Conservation (phyloP, 2,888 invertebrate species). For the Erebia palarica region DNA sequence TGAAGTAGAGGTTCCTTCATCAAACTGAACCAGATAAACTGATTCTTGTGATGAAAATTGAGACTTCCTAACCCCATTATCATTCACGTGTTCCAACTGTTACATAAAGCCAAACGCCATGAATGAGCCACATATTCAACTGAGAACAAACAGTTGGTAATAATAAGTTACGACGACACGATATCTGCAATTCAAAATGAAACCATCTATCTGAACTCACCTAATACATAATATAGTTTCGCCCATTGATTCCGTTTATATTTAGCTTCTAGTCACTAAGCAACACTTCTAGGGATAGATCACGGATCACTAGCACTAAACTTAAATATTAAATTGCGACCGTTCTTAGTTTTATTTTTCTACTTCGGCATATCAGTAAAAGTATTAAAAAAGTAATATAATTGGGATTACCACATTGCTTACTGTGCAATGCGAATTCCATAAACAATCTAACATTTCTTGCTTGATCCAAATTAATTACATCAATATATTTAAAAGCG, state of each 20-base stretch:
- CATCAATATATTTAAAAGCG: no score
- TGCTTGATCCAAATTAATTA: no score
- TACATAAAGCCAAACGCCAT: neutral
- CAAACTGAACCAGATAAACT: no score
- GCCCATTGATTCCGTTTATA: constrained; percentile 6
- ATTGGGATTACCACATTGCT: no score
- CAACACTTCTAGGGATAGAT: neutral
- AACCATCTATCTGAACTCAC: neutral
- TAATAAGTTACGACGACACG: constrained; percentile 1
- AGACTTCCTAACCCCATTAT: neutral
- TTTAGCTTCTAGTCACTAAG: neutral
- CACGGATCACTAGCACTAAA: neutral
- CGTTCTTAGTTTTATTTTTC: no score
- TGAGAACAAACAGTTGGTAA: neutral
- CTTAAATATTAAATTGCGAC: no score
- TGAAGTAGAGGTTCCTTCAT: no score
- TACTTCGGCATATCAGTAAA: no score
- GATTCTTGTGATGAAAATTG: neutral
- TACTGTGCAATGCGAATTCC: no score
- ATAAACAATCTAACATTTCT: no score
- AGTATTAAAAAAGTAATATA: no score
- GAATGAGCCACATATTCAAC: neutral
- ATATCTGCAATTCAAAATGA: constrained; percentile 9
- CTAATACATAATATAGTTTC: constrained; percentile 4
- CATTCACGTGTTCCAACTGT: neutral